phyloP scores from a whole-genome alignment of 2,888 invertebrate genomes.

The Margaritifera margaritifera region DNA sequence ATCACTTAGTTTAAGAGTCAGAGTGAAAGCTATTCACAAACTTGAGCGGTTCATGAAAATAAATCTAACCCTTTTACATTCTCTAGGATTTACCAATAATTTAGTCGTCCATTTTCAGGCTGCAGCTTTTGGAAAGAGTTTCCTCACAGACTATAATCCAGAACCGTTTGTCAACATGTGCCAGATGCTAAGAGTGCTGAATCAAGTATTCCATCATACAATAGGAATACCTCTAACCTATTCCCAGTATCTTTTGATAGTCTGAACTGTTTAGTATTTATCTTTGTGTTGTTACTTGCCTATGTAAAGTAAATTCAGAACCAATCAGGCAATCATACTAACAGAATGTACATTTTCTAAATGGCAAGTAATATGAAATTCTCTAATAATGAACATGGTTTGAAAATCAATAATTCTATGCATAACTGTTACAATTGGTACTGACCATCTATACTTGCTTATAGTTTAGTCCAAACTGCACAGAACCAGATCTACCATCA shows the following conservation, averaged over 20 bases:
- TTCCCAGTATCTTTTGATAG: conserved; percentile 81
- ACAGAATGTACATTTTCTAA: background rate
- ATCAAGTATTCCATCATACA: conserved; percentile 87
- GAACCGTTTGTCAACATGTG: conserved; percentile 87
- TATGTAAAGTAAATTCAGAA: too few species aligned
- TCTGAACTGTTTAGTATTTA: background rate
- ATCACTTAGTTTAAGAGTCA: too few species aligned
- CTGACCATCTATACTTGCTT: too few species aligned
- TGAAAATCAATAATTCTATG: too few species aligned
- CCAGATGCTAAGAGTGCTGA: conserved; percentile 89
- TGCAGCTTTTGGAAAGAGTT: conserved; percentile 96
- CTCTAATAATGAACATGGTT: too few species aligned
- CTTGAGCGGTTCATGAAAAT: too few species aligned
- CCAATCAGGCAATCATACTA: background rate
- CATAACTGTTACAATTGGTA: too few species aligned
- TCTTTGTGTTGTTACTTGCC: background rate
- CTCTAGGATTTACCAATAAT: background rate
- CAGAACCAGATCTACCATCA: too few species aligned
- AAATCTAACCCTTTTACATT: background rate
- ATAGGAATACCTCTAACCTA: conserved; percentile 93
- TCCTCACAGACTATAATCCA: conserved; percentile 79
- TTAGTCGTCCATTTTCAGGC: conserved; percentile 77
- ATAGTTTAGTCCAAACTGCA: too few species aligned
- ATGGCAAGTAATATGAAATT: too few species aligned
- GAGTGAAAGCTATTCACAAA: too few species aligned